Base-by-base conservation (phyloP, 2,797 vertebrate genomes). In the Notoglanidium macrostoma region DNA sequence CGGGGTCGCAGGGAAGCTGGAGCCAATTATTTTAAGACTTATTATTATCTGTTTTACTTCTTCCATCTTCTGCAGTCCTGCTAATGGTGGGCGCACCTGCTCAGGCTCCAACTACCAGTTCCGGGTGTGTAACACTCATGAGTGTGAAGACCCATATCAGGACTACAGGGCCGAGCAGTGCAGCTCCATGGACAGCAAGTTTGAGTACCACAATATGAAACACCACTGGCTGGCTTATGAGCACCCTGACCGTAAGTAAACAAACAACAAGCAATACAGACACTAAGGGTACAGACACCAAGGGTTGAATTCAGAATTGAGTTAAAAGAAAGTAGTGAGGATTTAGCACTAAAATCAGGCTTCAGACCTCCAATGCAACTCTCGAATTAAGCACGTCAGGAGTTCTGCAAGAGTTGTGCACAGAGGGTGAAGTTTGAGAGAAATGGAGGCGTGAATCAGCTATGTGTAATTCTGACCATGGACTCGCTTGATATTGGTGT, bases 161-260 rank as follows among this genome's bases (percentile, higher is more conserved):
- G 98, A 99, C 90, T 95, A 96, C 90, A 94, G 98, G 21, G 98
- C 98, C 92, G 96, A 99, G 86, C 98, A 99, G 88, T 99, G 98
- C 91, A 94, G 92, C 0, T 95, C 96, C 84, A 96, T 95, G 96
- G 96, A 98, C 90, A 94, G 96, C 46, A 96, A 94, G 92, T 97
- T 97, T 14, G 96, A 98, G 92, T 95, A 97, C 87, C 96, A 97
- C 63, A 96, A 96, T 78, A 92, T 91, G 10, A 97, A 97, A 91
- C 97, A 99, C 94, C 97, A 97, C 91, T 99, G 97, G 98, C 95
- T 99, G 89, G 98, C 98, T 92, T 98, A 98, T 12, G 98, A 99
- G 91, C 98, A 99, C 85, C 92, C 95, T 0, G 98, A 99, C 57
- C 93, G 98, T 99, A 93, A 97, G 97, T 94, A 81, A 35, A n/a